Base-by-base conservation (phyloP, 1,140 invertebrate genomes). In the Aphidius ervi region DNA sequence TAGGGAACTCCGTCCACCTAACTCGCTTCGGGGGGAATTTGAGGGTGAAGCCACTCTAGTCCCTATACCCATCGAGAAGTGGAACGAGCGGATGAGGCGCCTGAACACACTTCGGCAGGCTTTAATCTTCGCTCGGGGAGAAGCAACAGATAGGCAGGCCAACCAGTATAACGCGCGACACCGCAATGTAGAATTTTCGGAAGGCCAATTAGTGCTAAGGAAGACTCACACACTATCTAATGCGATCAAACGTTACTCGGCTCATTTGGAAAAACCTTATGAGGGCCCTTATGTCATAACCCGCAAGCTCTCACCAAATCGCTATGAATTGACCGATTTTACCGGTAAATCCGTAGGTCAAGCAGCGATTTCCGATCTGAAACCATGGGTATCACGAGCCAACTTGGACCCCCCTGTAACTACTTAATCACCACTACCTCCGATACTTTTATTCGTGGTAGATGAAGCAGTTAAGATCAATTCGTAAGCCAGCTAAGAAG, bases 1-100 rank as follows among this genome's bases (percentile, higher is more conserved):
- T 1, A 41, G 74, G 49, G 72, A 78, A 53, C 52, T 78, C 16
- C 45, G 65, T 9, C 62, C 66, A 6, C 65, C 68, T 2, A 46
- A 50, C 0, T 40, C 42, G 42, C n/a, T 37, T 7, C 8, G n/a
- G 9, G 9, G 49, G 8, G 16, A 9, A 4, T 6, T 48, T 23
- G 61, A 53, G 47, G 61, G 48, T 20, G n/a, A 47, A 3, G 9
- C 23, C 0, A 10, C 23, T 31, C 41, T 57, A 2, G 10, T n/a
- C 8, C 37, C 43, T 31, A 16, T 9, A 16, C 6, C 7, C 6
- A 23, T 39, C 16, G 10, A 53, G 8, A 45, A 49, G 40, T 56
- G 55, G 54, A n/a, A 10, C 8, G 31, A 37, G 6, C 1, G 53
- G 5, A 48, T 62, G 42, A 42, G 39, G 9, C 10, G 60, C 3